Percentiles rank a stretch among this genome's conserved stretches.
Evolutionary conservation across 2,888 invertebrate species (phyloP).

Genomic region (Balanococcus diminutus): DNA sequence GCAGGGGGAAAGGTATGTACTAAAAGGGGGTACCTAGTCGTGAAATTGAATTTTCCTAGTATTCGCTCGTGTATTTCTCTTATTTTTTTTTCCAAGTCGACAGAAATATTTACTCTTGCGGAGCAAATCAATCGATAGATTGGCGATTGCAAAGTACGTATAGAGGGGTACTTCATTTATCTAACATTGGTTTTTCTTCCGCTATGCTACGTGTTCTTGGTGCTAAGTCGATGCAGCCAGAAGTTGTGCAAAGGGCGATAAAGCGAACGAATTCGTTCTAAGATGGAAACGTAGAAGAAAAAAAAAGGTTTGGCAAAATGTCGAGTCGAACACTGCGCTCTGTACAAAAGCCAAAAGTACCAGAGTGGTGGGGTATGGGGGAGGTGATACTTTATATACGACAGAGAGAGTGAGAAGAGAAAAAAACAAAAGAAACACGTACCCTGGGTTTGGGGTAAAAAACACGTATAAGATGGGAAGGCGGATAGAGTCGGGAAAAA

Average conservation of each 20-base stretch:
- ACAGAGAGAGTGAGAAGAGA: neutral
- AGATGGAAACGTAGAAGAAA: neutral
- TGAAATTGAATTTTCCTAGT: neutral
- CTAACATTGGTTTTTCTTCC: neutral
- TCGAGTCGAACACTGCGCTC: too few species aligned
- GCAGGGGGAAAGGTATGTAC: neutral
- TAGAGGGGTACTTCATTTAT: neutral
- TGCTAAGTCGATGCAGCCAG: neutral
- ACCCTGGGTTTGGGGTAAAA: neutral
- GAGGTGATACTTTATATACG: neutral
- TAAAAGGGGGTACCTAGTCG: neutral
- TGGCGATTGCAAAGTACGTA: neutral
- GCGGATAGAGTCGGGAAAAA: neutral
- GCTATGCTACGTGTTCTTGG: neutral
- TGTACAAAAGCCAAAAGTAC: neutral
- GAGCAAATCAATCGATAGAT: neutral
- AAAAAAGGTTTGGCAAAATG: neutral
- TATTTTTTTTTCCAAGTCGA: too few species aligned
- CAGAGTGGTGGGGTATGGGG: neutral
- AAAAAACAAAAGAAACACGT: constrained; percentile 27
- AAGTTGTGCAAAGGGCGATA: neutral
- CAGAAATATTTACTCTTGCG: neutral
- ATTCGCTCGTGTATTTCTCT: too few species aligned
- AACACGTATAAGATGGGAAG: neutral
- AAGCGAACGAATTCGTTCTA: neutral